Percentiles rank a stretch among this genome's conserved stretches.
Evolutionary conservation across 1,140 invertebrate species (phyloP).

Genomic region (Heliconius nattereri): DNA sequence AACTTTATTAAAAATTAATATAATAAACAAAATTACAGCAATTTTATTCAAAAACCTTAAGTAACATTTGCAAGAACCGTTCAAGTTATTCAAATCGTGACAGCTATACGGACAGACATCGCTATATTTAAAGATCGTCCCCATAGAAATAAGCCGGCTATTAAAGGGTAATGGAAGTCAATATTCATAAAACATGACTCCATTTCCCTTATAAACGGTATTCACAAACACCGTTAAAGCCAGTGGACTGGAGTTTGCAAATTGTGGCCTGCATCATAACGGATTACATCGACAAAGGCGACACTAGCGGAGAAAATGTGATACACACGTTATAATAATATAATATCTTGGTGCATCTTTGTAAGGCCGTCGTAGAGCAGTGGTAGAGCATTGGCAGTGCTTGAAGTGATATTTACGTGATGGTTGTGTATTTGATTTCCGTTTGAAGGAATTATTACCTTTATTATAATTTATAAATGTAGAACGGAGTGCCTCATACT

Average conservation of each 20-base stretch:
- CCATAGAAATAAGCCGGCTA: conserved; percentile 18
- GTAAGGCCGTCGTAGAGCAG: neutral
- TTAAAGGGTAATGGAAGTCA: conserved; percentile 35
- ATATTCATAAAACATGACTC: conserved; percentile 52
- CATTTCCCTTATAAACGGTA: conserved; percentile 60
- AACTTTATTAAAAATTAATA: too few species aligned
- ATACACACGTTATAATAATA: conserved; percentile 20
- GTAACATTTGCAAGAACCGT: neutral
- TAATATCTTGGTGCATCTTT: conserved; percentile 4
- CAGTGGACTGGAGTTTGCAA: conserved; percentile 50
- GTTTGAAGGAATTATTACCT: neutral
- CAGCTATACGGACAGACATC: conserved; percentile 10
- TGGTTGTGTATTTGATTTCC: neutral
- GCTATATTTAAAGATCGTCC: conserved; percentile 15
- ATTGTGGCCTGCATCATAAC: conserved; percentile 53
- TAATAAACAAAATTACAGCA: too few species aligned
- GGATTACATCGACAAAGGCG: conserved; percentile 39
- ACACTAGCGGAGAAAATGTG: conserved; percentile 34
- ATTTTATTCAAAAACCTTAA: too few species aligned
- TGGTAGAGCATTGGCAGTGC: neutral
- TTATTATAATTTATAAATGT: neutral
- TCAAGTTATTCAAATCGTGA: conserved; percentile 25
- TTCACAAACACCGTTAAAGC: conserved; percentile 53
- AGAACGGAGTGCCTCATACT: too few species aligned
- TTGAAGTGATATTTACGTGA: neutral